Base-by-base conservation (phyloP, 2,888 invertebrate species). In the Nomada goodeniana region DNA sequence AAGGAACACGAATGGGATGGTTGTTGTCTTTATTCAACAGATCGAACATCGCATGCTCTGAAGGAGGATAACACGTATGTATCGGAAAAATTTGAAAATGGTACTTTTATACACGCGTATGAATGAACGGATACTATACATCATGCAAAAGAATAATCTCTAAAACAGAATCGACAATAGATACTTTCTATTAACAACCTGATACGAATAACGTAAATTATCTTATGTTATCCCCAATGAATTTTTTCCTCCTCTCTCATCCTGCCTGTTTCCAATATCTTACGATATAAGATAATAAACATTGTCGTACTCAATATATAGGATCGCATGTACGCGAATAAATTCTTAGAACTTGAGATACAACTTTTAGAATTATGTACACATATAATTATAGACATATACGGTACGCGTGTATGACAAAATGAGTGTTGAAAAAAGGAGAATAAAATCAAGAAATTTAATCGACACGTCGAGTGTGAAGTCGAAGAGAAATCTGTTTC, bases 31-130 rank as follows among this genome's bases (percentile, higher is more conserved):
- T 80, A 76, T 77, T 59, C 67, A 73, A 81, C 74, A 82, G 76
- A 77, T 69, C 73, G 70, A 76, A 82, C 76, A 78, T 82, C 69
- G 88, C 88, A 88, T 87, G 87, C 87, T 83, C 70, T 64, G 79
- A 68, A 81, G 79, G 64, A 78, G 73, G 72, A 75, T 15, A 84
- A 82, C 76, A 80, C 63, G 74, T 83, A 83, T 76, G 72, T 75
- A 68, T 76, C 2, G 42, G 61, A 81, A 77, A 77, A 81, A 36
- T 70, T 70, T 50, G 29, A 50, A 61, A 79, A 67, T 63, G 52
- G 52, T 80, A 75, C 68, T 73, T 67, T 71, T 76, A 47, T 44
- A 85, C 75, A 78, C 86, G 78, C 80, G 76, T 61, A 71, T 47
- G 44, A 72, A 69, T 72, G 65, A 77, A 47, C 71, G 52, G 73